phyloP scores from a whole-genome alignment of 2,797 vertebrate genomes.

The Neostethus bicornis region DNA sequence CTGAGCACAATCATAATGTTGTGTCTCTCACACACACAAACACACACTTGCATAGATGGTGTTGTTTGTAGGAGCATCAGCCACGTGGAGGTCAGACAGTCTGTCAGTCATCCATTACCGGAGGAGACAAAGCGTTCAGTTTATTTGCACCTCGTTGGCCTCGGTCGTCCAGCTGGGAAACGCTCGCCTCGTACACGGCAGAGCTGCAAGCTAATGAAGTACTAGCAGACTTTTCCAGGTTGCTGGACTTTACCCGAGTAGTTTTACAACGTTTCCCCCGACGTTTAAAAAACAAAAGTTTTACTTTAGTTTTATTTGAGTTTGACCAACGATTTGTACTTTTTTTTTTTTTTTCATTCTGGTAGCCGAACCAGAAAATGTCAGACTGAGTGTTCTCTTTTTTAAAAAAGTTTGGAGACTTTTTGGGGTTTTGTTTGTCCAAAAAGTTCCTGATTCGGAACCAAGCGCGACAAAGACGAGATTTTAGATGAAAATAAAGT shows the following conservation, averaged over 20 bases:
- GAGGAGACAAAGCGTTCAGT: slow-evolving; percentile 54
- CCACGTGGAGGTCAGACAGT: slow-evolving; percentile 59
- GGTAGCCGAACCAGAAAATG: too few relatives aligned
- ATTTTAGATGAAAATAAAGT: too few relatives aligned
- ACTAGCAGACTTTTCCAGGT: too few relatives aligned
- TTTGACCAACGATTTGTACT: too few relatives aligned
- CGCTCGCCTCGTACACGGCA: slow-evolving; percentile 7
- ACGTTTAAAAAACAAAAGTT: background rate
- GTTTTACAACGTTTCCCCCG: background rate
- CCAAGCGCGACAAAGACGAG: too few relatives aligned
- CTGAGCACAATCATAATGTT: slow-evolving; percentile 67
- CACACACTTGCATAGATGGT: slow-evolving; percentile 20
- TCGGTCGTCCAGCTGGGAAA: slow-evolving; percentile 13
- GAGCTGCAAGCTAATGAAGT: background rate
- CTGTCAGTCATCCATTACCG: slow-evolving; percentile 68
- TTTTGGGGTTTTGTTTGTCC: too few relatives aligned
- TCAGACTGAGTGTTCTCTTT: too few relatives aligned
- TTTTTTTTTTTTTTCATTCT: too few relatives aligned
- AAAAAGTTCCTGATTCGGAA: too few relatives aligned
- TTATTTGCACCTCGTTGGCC: slow-evolving; percentile 51
- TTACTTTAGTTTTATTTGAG: too few relatives aligned
- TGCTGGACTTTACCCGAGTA: too few relatives aligned
- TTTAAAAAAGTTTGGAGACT: too few relatives aligned
- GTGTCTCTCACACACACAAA: slow-evolving; percentile 43
- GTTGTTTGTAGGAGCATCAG: slow-evolving; percentile 46